Conservation (phyloP, 1,140 invertebrate species). For the Halesus radiatus region DNA sequence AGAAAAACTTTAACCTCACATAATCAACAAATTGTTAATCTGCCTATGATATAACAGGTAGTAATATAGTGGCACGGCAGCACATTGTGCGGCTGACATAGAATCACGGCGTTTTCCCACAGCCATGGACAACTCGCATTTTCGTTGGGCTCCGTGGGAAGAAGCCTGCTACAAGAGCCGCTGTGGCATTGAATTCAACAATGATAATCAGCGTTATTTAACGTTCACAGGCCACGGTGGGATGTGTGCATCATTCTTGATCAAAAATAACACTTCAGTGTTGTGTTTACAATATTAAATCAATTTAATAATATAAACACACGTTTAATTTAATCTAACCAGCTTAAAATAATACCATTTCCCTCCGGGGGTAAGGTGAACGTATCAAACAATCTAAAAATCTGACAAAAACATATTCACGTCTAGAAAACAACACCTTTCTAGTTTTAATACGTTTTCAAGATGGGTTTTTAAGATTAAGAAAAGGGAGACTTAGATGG, state of each 20-base stretch:
- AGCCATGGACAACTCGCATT: not conserved
- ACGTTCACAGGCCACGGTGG: not conserved
- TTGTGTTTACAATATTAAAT: no score
- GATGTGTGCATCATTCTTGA: not conserved
- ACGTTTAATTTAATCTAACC: no score
- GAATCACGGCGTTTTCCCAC: not conserved
- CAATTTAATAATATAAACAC: no score
- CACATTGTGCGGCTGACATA: constrained; percentile 7
- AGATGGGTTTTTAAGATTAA: no score
- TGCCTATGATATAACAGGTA: not conserved
- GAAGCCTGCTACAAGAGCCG: not conserved
- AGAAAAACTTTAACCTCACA: not conserved
- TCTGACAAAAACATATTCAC: no score
- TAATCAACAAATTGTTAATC: not conserved
- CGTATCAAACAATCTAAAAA: no score
- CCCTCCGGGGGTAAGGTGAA: no score
- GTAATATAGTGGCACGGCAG: not conserved
- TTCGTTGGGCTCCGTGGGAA: constrained; percentile 10
- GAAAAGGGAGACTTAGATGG: no score
- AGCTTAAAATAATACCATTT: no score
- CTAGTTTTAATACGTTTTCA: no score
- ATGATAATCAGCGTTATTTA: not conserved
- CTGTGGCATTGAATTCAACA: constrained; percentile 4
- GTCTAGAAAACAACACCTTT: no score
- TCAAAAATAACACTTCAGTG: not conserved